Percentiles rank a stretch among this genome's conserved stretches.
Evolutionary conservation across 2,888 invertebrate genomes (phyloP).

Genomic region (Sesia bembeciformis): DNA sequence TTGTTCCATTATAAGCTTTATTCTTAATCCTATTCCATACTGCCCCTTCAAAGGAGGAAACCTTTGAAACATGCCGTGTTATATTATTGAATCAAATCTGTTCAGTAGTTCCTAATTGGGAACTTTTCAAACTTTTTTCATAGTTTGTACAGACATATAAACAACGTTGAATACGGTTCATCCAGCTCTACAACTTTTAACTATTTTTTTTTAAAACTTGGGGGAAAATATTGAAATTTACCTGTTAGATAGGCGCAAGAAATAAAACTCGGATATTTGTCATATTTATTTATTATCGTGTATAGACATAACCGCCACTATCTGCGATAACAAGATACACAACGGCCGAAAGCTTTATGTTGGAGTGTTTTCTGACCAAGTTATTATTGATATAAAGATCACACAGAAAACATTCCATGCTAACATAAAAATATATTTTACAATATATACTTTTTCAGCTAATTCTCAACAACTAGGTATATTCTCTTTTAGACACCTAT

Average conservation of each 20-base stretch:
- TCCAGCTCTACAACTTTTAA: too few species aligned
- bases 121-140: too few species aligned
- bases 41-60: too few species aligned
- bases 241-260: neutral
- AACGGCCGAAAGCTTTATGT: constrained; percentile 33
- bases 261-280: neutral
- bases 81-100: too few species aligned
- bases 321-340: constrained; percentile 54
- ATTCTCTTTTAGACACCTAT: constrained; percentile 36
- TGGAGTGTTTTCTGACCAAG: constrained; percentile 20
- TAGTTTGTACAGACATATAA: too few species aligned
- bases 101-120: too few species aligned
- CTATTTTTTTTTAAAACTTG: too few species aligned
- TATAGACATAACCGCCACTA: constrained; percentile 31
- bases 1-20: too few species aligned
- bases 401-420: constrained; percentile 35
- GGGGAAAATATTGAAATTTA: too few species aligned
- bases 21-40: too few species aligned
- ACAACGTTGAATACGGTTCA: too few species aligned
- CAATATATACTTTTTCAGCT: constrained; percentile 14
- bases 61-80: too few species aligned
- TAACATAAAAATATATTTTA: constrained; percentile 58
- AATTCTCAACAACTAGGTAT: constrained; percentile 35
- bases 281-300: neutral
- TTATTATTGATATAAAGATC: constrained; percentile 9